A percentile compares a stretch with the other conserved stretches of the same genome.
Conservation (phyloP, 2,888 invertebrate species). For the Hydrotaea cyrtoneurina region DNA sequence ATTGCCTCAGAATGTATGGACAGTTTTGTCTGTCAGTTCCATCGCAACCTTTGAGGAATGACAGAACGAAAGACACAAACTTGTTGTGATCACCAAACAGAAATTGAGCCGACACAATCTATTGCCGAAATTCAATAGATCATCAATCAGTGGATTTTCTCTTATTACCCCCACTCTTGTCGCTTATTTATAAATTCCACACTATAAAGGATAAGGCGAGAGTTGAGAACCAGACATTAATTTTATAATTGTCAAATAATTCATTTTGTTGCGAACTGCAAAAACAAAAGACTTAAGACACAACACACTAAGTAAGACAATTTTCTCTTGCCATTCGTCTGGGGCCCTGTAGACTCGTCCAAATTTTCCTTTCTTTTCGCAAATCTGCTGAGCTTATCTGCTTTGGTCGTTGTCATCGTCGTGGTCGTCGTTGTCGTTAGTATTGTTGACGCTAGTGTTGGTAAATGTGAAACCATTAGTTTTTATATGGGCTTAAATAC, state of each 20-base stretch:
- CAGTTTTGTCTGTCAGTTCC: too few species aligned
- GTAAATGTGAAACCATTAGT: slow-evolving; percentile 62
- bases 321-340: not conserved
- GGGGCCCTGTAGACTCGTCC: not conserved
- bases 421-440: not conserved
- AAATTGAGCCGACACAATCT: not conserved
- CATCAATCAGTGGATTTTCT: not conserved
- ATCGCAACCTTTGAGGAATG: too few species aligned
- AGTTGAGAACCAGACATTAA: slow-evolving; percentile 21
- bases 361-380: not conserved
- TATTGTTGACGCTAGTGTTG: slow-evolving; percentile 24
- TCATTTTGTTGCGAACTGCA: not conserved
- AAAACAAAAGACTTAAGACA: not conserved
- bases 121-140: slow-evolving; percentile 9
- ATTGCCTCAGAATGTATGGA: too few species aligned
- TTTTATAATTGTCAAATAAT: slow-evolving; percentile 29
- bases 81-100: not conserved
- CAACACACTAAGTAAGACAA: not conserved
- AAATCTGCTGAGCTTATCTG: not conserved
- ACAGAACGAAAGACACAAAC: not conserved
- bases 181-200: slow-evolving; percentile 6
- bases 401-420: not conserved
- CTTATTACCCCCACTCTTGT: not conserved
- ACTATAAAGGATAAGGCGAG: slow-evolving; percentile 3
- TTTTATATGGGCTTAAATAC: slow-evolving; percentile 52